Conservation (phyloP, 2,113 vertebrate species). For the Carassius gibelio region DNA sequence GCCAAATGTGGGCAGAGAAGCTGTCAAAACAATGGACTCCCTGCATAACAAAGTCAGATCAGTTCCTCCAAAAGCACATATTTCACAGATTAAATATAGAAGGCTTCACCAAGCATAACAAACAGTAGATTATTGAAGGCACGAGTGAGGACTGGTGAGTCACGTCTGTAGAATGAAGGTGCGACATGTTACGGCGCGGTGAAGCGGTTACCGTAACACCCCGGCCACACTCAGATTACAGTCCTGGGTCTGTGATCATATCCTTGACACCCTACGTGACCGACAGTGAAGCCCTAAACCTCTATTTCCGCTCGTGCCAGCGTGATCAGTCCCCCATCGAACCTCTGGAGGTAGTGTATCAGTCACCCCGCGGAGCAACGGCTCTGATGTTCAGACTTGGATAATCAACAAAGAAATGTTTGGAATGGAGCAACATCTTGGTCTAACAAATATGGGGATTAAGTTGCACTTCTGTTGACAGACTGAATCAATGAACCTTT, state of each 20-base stretch:
- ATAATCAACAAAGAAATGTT: conserved; percentile 35
- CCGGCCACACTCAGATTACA: conserved; percentile 35
- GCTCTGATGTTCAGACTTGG: conserved; percentile 29
- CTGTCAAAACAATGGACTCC: conserved; percentile 54
- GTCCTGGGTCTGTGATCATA: conserved; percentile 24
- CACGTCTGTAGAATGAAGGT: conserved; percentile 49
- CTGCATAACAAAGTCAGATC: conserved; percentile 25
- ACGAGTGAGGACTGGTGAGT: conserved; percentile 26
- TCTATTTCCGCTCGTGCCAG: conserved; percentile 6
- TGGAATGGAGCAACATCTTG: conserved; percentile 12
- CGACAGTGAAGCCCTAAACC: not conserved
- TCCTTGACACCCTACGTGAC: conserved; percentile 9
- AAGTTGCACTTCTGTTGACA: conserved; percentile 23
- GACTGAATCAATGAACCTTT: conserved; percentile 20
- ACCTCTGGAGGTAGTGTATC: not conserved
- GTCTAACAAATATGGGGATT: conserved; percentile 22
- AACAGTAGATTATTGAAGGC: conserved; percentile 39
- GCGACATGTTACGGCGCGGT: conserved; percentile 25
- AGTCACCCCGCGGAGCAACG: not conserved
- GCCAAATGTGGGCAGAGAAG: conserved; percentile 37
- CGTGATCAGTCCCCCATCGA: not conserved
- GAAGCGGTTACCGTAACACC: not conserved
- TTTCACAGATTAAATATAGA: conserved; percentile 42
- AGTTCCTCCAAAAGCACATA: conserved; percentile 29
- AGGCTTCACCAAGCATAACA: conserved; percentile 43